Evolutionary conservation across 2,888 invertebrate species (phyloP).

Genomic region (Nasonovia ribisnigri): DNA sequence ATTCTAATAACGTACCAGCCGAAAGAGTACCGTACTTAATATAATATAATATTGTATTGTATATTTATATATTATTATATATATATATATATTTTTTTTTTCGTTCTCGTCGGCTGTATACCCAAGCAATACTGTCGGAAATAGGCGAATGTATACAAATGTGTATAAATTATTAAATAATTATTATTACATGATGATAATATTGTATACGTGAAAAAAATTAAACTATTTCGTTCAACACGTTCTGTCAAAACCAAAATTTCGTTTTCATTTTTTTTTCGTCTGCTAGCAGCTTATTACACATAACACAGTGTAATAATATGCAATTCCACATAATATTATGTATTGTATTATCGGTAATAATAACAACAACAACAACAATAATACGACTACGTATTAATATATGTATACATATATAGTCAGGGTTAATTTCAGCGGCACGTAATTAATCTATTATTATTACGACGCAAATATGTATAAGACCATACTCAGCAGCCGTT

Average conservation of each 20-base stretch:
- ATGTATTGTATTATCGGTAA: neutral
- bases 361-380: neutral
- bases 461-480: neutral
- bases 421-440: neutral
- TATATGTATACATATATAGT: neutral
- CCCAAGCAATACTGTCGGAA: neutral
- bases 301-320: neutral
- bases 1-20: neutral
- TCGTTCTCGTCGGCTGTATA: neutral
- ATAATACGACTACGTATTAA: neutral
- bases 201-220: slow-evolving; percentile 25
- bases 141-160: neutral
- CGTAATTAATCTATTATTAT: neutral
- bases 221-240: slow-evolving; percentile 38
- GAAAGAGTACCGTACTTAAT: neutral
- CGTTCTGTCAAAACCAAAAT: slow-evolving; percentile 19
- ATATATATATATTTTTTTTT: neutral
- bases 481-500: neutral
- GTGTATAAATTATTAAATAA: neutral
- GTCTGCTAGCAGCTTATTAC: neutral
- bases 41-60: neutral
- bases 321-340: neutral
- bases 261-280: slow-evolving; percentile 20
- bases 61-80: neutral
- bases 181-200: neutral